phyloP scores from a whole-genome alignment of 2,797 vertebrate species.

The Coendou prehensilis region DNA sequence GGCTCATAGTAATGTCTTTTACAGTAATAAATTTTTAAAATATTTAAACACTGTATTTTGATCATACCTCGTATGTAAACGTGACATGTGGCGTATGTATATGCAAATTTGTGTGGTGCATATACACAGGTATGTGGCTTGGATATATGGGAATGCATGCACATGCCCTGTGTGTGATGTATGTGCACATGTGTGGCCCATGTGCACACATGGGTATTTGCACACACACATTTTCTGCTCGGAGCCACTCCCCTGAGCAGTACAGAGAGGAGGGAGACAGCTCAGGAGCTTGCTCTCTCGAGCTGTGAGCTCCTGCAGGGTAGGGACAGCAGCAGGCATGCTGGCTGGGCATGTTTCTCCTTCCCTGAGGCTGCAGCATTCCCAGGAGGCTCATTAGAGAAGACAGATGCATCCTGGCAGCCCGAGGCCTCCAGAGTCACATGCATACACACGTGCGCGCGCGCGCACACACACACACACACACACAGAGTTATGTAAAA shows the following conservation, averaged over 20 bases:
- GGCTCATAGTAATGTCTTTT: background rate
- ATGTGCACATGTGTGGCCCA: too few species aligned
- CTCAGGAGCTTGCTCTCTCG: background rate
- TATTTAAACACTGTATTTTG: background rate
- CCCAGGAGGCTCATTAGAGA: conserved; percentile 39
- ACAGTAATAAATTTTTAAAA: background rate
- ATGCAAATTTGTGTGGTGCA: too few species aligned
- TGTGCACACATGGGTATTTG: background rate
- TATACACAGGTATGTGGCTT: background rate
- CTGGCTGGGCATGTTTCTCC: background rate
- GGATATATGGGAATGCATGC: too few species aligned
- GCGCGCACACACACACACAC: background rate
- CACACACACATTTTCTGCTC: background rate
- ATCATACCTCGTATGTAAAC: background rate
- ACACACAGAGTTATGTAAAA: background rate
- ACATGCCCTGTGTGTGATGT: background rate
- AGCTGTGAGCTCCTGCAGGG: background rate
- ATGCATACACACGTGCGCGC: accelerated
- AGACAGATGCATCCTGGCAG: background rate
- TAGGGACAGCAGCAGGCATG: background rate
- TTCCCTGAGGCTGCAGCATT: background rate
- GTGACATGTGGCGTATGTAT: background rate
- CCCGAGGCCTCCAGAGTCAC: background rate
- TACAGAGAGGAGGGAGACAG: background rate
- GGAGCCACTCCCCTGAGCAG: background rate